Conservation (phyloP, 2,113 vertebrate species). For the Oreochromis spilurus region DNA sequence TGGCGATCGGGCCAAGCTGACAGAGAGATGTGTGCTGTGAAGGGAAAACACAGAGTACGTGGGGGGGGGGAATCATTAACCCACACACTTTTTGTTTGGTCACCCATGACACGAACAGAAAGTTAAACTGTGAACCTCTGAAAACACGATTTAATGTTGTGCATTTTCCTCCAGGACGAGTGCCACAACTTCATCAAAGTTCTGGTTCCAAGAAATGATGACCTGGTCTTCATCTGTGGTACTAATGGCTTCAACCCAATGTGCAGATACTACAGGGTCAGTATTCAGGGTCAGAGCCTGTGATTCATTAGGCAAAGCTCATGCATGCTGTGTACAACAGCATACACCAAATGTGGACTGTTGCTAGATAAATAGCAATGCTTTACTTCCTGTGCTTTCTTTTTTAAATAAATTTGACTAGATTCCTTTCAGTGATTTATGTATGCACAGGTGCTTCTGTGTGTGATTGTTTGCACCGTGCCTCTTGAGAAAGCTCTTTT, state of each 20-base stretch:
- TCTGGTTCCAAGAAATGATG: conserved; percentile 94
- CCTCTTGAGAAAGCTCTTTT: not conserved
- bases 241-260: conserved; percentile 98
- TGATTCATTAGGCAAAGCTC: not conserved
- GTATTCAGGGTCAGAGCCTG: conserved; percentile 6
- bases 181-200: conserved; percentile 99
- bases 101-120: not conserved
- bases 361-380: not conserved
- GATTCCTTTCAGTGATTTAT: not conserved
- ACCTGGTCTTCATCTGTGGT: conserved; percentile 96
- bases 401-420: not conserved
- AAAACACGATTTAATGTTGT: not conserved
- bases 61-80: not conserved
- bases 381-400: not conserved
- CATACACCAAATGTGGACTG: not conserved
- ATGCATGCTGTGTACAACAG: not conserved
- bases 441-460: not conserved
- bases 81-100: not conserved
- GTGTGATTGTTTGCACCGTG: not conserved
- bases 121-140: not conserved
- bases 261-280: conserved; percentile 96
- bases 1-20: conserved; percentile 93
- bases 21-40: conserved; percentile 93
- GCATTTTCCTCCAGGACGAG: conserved; percentile 82
- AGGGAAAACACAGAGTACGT: conserved; percentile 95